A percentile compares a stretch with the other conserved stretches of the same genome.
These are phyloP conservation scores for Dinomys branickii DNA, from an alignment of 2,113 vertebrate species.

Conservation along the genomic window DNA sequence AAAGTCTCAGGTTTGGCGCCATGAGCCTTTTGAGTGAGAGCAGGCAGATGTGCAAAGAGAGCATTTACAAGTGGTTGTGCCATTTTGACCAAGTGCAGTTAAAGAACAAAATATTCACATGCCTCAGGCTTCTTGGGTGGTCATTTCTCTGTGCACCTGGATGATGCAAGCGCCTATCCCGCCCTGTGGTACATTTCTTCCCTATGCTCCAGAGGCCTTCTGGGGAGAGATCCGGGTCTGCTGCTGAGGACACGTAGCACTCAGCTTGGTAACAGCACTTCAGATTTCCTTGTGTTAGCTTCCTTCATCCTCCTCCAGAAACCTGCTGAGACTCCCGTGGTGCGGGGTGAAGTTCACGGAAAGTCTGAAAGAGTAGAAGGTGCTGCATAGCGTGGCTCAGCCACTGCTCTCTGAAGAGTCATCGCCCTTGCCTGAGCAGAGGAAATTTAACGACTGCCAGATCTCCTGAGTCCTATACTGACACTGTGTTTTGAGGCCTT, in stretches of 20 bases:
- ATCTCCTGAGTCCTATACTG: not conserved
- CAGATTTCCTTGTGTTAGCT: not conserved
- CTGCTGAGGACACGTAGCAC: not conserved
- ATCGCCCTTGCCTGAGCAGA: not conserved
- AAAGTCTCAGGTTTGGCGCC: not conserved
- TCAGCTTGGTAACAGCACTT: not conserved
- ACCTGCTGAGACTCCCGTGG: not conserved
- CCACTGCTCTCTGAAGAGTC: not conserved
- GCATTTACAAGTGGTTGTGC: not conserved
- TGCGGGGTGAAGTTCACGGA: not conserved
- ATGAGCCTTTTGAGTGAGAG: not conserved
- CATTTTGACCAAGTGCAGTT: not conserved
- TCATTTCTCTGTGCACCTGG: not conserved
- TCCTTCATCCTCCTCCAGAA: not conserved
- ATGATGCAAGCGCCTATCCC: not conserved
- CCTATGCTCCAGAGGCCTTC: not conserved
- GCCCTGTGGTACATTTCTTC: not conserved
- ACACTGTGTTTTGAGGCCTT: not conserved
- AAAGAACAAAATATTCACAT: constrained; percentile 12
- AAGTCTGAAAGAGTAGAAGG: not conserved
- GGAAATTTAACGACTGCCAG: not conserved
- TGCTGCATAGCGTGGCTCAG: not conserved
- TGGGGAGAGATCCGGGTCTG: not conserved
- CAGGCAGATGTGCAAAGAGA: not conserved
- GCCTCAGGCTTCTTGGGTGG: not conserved